Evolutionary conservation across 2,888 invertebrate genomes (phyloP), one percentile per base, ranked within the genome.

Genomic region (Tuberolachnus salignus): DNA sequence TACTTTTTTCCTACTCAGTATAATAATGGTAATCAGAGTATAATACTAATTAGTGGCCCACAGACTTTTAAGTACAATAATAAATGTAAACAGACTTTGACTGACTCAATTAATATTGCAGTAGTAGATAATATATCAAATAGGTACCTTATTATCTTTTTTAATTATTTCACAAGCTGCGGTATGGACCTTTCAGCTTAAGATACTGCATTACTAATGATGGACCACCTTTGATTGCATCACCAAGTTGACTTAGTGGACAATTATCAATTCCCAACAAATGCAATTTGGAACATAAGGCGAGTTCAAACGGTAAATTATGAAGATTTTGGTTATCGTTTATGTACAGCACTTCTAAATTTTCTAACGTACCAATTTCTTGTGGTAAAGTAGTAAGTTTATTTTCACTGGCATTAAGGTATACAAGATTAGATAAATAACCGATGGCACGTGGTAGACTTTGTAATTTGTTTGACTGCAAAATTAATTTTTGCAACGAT

Each of bases 211-310:
- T 97, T 78, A 99, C 98, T 84, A 99, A 89, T 46, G 98, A 97
- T 2, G 99, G 98, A 0, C 99, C 99, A 67, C 97, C 95, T 44
- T 92, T 92, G 21, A 98, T 97, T 83, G 99, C 97, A 86, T 99
- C 99, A 55, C 99, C 99, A 85, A 99, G 97, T 84, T 97, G 95
- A 83, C 94, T 93, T 83, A 99, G 87, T 26, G 99, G 99, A 87
- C 99, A 99, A 87, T 98, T 98, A 86, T 99, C 99, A 87, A 99
- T 98, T 86, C 97, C 97, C 94, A 99, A 97, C 84, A 99, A 98
- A 88, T 97, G 97, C 82, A 99, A 89, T 86, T 95, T 97, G 82
- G 94, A 92, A 88, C 99, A 99, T 61, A 98, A 89, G 42, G 98
- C 98, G 85, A 99, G 87, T 86, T 99, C 99, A 87, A 97, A 98